Percentiles rank a stretch among this genome's conserved stretches.
Conservation (phyloP, 2,113 vertebrate species). For the Pantherophis guttatus region DNA sequence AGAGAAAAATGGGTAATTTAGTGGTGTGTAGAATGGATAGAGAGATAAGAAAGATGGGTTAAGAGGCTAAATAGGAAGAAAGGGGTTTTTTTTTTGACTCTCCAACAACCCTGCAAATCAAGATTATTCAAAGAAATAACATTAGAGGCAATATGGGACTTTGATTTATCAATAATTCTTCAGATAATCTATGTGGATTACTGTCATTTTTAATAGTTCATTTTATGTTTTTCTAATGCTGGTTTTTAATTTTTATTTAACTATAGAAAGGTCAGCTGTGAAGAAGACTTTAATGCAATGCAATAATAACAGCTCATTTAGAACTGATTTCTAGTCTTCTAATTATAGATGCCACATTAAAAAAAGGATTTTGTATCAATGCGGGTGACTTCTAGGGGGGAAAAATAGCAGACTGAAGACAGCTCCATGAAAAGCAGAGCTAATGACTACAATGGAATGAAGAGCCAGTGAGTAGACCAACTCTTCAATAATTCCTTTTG, state of each 20-base stretch:
- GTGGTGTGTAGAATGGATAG: not conserved
- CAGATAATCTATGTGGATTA: not conserved
- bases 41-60: not conserved
- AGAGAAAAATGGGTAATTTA: not conserved
- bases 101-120: not conserved
- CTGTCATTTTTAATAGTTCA: not conserved
- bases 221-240: not conserved
- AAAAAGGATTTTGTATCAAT: not conserved
- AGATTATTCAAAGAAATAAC: not conserved
- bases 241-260: not conserved
- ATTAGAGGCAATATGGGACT: not conserved
- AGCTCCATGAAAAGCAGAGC: not conserved
- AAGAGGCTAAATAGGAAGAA: not conserved
- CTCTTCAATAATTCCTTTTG: not conserved
- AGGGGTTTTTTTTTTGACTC: not conserved
- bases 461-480: not conserved
- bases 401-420: not conserved
- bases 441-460: not conserved
- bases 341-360: not conserved
- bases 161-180: not conserved
- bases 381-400: not conserved
- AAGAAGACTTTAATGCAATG: not conserved
- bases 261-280: not conserved
- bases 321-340: not conserved
- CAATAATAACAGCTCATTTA: not conserved